phyloP scores from a whole-genome alignment of 2,888 invertebrate species.

The Drosophila lacicola region DNA sequence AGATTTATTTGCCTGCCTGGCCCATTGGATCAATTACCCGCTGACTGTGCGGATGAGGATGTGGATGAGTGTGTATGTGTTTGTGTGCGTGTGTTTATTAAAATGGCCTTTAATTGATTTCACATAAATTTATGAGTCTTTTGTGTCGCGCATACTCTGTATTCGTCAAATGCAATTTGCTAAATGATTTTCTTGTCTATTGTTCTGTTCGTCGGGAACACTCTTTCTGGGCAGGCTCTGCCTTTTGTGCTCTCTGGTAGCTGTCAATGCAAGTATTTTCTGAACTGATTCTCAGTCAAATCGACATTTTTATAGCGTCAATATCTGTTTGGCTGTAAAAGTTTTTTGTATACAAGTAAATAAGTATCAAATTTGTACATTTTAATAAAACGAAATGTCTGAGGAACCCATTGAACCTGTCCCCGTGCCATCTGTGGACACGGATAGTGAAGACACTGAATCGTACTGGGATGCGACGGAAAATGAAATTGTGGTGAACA shows the following conservation, averaged over 20 bases:
- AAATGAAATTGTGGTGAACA: background rate
- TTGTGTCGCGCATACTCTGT: constrained; percentile 1
- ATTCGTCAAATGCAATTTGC: background rate
- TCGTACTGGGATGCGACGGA: constrained; percentile 28
- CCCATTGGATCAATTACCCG: constrained; percentile 10
- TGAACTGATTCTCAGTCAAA: background rate
- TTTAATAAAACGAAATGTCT: constrained; percentile 31
- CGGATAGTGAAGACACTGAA: constrained; percentile 1
- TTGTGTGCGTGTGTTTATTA: constrained; percentile 13
- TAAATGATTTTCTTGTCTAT: background rate
- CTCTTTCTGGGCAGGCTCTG: constrained; percentile 12
- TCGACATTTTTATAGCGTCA: background rate
- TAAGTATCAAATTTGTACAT: background rate
- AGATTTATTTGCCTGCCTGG: constrained; percentile 62
- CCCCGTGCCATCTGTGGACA: background rate
- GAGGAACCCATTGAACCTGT: background rate
- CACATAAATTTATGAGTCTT: constrained; percentile 34
- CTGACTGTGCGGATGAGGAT: constrained; percentile 6
- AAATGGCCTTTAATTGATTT: constrained; percentile 48
- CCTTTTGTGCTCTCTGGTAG: background rate
- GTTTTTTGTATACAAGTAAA: background rate
- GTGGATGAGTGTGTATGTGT: background rate
- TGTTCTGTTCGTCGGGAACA: background rate
- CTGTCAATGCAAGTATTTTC: background rate
- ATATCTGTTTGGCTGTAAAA: background rate